These are phyloP conservation scores for Ochotona princeps DNA, from an alignment of 2,113 vertebrate species.

Conservation along the genomic window DNA sequence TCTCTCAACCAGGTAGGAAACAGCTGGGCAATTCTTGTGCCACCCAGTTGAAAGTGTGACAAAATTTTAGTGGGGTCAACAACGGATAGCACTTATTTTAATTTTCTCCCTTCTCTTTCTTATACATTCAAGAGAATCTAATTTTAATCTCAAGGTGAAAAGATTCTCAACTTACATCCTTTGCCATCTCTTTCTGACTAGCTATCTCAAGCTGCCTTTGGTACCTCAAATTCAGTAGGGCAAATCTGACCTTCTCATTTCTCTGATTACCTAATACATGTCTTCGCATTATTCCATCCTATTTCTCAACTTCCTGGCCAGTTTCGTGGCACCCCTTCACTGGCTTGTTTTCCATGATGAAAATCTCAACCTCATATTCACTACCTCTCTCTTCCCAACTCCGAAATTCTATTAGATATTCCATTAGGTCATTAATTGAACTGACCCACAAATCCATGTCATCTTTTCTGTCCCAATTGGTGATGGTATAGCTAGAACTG, in stretches of 20 bases:
- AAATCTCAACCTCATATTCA: not conserved
- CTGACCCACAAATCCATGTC: not conserved
- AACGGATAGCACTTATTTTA: not conserved
- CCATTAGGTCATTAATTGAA: not conserved
- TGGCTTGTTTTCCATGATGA: not conserved
- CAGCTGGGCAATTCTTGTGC: too few relatives aligned
- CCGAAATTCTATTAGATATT: not conserved
- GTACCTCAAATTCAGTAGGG: not conserved
- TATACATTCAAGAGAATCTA: not conserved
- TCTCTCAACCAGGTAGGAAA: too few relatives aligned
- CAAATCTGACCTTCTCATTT: not conserved
- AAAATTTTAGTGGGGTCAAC: too few relatives aligned
- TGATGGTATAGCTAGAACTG: not conserved
- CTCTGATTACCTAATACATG: not conserved
- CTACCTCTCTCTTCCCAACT: not conserved
- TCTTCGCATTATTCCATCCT: rapidly evolving
- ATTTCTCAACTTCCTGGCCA: too few relatives aligned
- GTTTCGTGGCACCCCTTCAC: not conserved
- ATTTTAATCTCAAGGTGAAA: not conserved
- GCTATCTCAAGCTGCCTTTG: not conserved
- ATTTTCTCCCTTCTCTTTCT: not conserved
- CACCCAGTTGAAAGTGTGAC: too few relatives aligned
- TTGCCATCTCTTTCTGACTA: not conserved
- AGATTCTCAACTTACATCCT: not conserved
- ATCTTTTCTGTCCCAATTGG: not conserved